Evolutionary conservation across 2,888 invertebrate genomes (phyloP), one percentile per base, ranked within the genome.

Genomic region (Syrista parreyssii): DNA sequence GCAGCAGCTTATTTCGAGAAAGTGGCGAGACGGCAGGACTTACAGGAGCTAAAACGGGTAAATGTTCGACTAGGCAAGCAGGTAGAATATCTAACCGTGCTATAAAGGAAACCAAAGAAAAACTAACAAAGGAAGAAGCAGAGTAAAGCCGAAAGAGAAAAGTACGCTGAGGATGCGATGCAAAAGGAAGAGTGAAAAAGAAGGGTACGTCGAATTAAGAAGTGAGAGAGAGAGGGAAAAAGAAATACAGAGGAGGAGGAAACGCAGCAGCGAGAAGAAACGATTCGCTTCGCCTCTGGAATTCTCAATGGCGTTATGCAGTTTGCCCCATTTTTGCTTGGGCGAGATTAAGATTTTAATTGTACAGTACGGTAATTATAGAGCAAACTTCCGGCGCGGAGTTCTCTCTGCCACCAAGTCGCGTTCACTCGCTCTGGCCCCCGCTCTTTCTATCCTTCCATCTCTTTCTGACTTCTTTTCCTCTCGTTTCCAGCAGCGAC

Each of bases 271-370:
- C 69, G 12, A 30, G 30, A n/a, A 71, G 71, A 32, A 71, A 71
- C 30, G 31, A 30, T 32, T 71, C 71, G 30, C 73, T 12, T 32
- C 34, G n/a, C 34, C 15, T 9, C 34, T 12, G 34, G 73, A 73
- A 34, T 73, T 35, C 9, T 35, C 33, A 12, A 12, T 33, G 79
- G 78, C 79, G 76, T 79, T 80, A 77, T 75, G 74, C 74, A 72
- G 76, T 78, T 79, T 69, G 79, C 79, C 75, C 79, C 79, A 81
- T 82, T 86, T 83, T 84, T 82, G 76, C 75, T 68, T 79, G 40
- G 78, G 71, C 76, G 79, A 84, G 83, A 87, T 86, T 86, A 86
- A 87, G 86, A 85, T 86, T 87, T 87, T 88, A 87, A 87, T 88
- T 87, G 85, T 82, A 79, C 84, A 81, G 76, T 77, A 34, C 79